A percentile compares a stretch with the other conserved stretches of the same genome.
Conservation (phyloP, 2,797 vertebrate species). For the Chaetophractus vellerosus region DNA sequence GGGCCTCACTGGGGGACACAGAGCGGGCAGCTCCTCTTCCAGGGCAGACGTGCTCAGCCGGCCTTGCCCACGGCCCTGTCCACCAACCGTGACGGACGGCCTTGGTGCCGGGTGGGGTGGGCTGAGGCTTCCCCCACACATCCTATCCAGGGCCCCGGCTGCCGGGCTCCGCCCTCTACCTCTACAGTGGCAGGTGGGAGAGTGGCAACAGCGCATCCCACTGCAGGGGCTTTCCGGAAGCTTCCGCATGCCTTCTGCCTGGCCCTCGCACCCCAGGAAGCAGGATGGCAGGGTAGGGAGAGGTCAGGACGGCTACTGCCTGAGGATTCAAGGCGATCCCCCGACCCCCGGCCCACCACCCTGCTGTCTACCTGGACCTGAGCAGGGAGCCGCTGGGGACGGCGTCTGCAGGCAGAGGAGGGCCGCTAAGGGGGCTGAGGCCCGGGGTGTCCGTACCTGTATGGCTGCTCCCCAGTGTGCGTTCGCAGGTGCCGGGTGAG, state of each 20-base stretch:
- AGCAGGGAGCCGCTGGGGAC: neutral
- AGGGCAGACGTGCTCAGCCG: neutral
- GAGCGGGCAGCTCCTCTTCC: rapidly evolving
- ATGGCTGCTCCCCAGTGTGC: constrained; percentile 99
- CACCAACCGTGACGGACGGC: too few species aligned
- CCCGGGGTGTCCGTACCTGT: constrained; percentile 92
- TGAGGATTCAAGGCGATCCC: neutral
- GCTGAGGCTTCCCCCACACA: neutral
- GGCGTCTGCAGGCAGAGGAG: neutral
- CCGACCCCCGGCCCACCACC: neutral
- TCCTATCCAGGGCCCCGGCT: neutral
- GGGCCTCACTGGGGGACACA: too few species aligned
- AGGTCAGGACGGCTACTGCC: too few species aligned
- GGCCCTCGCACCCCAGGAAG: neutral
- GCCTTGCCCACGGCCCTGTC: rapidly evolving
- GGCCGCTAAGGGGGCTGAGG: too few species aligned
- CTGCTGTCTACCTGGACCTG: neutral
- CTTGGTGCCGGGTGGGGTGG: too few species aligned
- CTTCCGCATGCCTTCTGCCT: neutral
- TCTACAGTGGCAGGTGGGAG: neutral
- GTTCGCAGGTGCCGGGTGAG: constrained; percentile 99
- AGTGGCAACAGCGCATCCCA: rapidly evolving
- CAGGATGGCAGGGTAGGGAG: neutral
- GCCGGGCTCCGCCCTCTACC: too few species aligned
- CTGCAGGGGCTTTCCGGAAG: neutral